Conservation (phyloP, 2,888 invertebrate genomes). For the Phyllotreta striolata region DNA sequence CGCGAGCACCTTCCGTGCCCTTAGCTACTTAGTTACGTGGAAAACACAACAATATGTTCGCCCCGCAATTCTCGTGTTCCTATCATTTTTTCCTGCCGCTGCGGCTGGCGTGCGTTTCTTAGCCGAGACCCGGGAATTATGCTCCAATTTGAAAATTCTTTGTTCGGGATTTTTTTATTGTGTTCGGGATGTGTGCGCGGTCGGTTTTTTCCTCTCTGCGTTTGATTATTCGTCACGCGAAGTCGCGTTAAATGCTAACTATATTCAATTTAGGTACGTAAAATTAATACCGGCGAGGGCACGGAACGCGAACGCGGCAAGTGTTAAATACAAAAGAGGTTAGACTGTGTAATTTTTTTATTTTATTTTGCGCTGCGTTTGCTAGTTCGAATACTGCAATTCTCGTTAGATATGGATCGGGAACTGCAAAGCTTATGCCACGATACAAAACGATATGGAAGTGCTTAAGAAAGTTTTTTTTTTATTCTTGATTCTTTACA, state of each 20-base stretch:
- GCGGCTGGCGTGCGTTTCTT: neutral
- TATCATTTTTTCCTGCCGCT: neutral
- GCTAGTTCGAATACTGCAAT: neutral
- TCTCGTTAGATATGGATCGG: conserved; percentile 7
- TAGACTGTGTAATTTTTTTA: neutral
- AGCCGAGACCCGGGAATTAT: conserved; percentile 12
- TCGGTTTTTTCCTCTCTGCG: no score
- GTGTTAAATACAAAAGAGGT: conserved; percentile 19
- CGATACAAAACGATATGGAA: neutral
- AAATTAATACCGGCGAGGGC: conserved; percentile 4
- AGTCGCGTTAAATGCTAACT: conserved; percentile 13
- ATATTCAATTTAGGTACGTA: conserved; percentile 13
- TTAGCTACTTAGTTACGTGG: no score
- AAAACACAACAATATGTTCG: conserved; percentile 4
- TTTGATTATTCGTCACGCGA: conserved; percentile 14
- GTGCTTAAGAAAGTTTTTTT: no score
- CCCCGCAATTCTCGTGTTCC: conserved; percentile 1
- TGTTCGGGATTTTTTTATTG: conserved; percentile 11
- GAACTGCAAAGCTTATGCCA: neutral
- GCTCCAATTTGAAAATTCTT: conserved; percentile 10
- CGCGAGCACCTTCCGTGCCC: no score
- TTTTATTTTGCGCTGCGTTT: neutral
- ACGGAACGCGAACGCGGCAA: conserved; percentile 6
- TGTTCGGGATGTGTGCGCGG: no score
- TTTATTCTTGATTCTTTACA: no score